Conservation (phyloP, 2,888 invertebrate genomes). For the Synergus umbraculus region DNA sequence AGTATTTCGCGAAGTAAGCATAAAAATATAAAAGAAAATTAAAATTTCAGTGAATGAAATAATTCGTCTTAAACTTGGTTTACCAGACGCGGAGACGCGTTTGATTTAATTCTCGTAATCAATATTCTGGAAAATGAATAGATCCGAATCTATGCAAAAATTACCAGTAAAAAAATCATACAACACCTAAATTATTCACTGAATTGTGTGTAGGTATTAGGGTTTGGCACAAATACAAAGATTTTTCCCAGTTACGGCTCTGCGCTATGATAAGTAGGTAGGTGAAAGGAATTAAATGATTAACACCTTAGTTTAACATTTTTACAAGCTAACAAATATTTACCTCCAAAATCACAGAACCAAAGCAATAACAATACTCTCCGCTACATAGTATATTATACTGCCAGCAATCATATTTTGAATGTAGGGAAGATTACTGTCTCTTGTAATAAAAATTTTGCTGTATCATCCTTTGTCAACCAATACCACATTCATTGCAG, state of each 20-base stretch:
- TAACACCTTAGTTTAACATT: constrained; percentile 74
- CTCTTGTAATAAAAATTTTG: constrained; percentile 52
- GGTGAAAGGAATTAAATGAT: constrained; percentile 71
- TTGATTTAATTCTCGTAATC: constrained; percentile 50
- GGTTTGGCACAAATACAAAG: constrained; percentile 66
- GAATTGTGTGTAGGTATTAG: constrained; percentile 61
- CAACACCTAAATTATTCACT: constrained; percentile 62
- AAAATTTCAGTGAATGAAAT: constrained; percentile 8
- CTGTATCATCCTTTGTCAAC: constrained; percentile 53
- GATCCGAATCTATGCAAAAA: constrained; percentile 41
- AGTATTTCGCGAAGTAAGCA: constrained; percentile 2
- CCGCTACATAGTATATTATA: constrained; percentile 67
- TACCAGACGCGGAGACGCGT: constrained; percentile 7
- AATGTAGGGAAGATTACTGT: constrained; percentile 61
- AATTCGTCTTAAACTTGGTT: neutral
- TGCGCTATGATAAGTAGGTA: constrained; percentile 66
- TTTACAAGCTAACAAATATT: constrained; percentile 76
- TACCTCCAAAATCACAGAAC: constrained; percentile 77
- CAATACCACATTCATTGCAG: constrained; percentile 71
- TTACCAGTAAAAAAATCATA: constrained; percentile 46
- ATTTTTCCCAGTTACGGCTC: constrained; percentile 70
- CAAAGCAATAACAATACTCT: constrained; percentile 75
- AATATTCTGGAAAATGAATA: constrained; percentile 69
- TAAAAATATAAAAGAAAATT: neutral
- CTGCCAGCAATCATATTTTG: constrained; percentile 66